phyloP scores from a whole-genome alignment of 2,888 invertebrate species.

The Eristalis arbustorum region DNA sequence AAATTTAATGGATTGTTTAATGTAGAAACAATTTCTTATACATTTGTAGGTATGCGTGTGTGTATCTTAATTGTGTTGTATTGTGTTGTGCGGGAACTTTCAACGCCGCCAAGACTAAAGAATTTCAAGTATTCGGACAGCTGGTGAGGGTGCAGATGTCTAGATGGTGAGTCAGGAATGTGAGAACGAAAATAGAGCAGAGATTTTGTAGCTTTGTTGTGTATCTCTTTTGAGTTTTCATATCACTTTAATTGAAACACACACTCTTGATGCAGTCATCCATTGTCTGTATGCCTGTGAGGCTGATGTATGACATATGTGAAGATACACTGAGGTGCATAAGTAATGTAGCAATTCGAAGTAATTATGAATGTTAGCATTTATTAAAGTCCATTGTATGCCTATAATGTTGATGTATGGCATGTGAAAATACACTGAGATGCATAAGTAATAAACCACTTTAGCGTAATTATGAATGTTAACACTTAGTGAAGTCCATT shows the following conservation, averaged over 20 bases:
- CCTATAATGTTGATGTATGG: neutral
- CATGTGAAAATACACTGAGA: neutral
- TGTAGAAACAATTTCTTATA: constrained; percentile 5
- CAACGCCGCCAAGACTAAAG: neutral
- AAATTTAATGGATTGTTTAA: constrained; percentile 28
- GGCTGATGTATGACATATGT: neutral
- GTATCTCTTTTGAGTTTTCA: constrained; percentile 8
- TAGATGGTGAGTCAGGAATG: constrained; percentile 16
- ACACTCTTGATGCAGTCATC: neutral
- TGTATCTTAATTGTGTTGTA: constrained; percentile 11
- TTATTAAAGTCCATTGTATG: neutral
- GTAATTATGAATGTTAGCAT: too few relatives aligned
- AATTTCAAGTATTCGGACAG: constrained; percentile 16
- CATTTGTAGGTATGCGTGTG: neutral
- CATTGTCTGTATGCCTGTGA: neutral
- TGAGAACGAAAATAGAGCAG: constrained; percentile 2
- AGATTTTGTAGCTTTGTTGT: neutral
- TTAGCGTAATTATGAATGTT: too few relatives aligned
- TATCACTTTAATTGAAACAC: constrained; percentile 11
- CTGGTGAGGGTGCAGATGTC: constrained; percentile 20
- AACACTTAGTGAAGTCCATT: neutral
- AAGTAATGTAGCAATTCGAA: neutral
- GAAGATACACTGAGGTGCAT: neutral
- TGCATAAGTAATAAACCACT: neutral
- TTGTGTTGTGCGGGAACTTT: neutral